Base-by-base conservation (phyloP, 2,113 vertebrate genomes). In the Pungitius pungitius region DNA sequence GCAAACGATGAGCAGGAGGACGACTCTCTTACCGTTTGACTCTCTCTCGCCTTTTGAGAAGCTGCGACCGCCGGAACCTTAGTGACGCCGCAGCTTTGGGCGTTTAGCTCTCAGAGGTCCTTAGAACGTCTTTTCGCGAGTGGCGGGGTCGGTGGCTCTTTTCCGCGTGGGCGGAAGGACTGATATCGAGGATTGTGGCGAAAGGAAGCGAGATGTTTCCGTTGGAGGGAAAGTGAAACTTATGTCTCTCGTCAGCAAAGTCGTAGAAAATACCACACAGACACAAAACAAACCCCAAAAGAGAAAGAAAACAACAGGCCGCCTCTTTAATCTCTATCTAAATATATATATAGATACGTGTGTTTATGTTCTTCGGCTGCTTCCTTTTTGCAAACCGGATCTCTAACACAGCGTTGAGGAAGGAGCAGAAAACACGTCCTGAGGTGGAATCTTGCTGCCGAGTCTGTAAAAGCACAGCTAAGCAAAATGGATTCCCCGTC, bases 401-500 rank as follows among this genome's bases (percentile, higher is more conserved):
- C 39, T n/a, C 52, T 55, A 30, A 17, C 15, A 40, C 18, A 68
- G 49, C 59, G 5, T 20, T 63, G 57, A 37, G 45, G 47, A 17
- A 55, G 71, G n/a, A n/a, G 12, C 66, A 52, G 52, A 10, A 51
- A 43, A 78, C 47, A 20, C 33, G 12, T 73, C 69, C 60, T 80
- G 30, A 63, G 58, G 71, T 54, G 69, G 66, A 66, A 75, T 81
- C 67, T n/a, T 67, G 63, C 69, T 80, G 73, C 74, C 79, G 78
- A 85, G 68, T 80, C 71, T 57, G 26, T 52, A 30, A 73, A 83
- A 76, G 64, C 56, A 69, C n/a, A 74, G 81, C 69, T 74, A 61
- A 69, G 72, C 65, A 77, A 77, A 88, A 83, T 65, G 64, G 51
- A 80, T 80, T 81, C 61, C 55, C 82, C 78, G 67, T 71, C 39